Conservation (phyloP, 64 coral and sea anemone species). For the Pocillopora verrucosa region DNA sequence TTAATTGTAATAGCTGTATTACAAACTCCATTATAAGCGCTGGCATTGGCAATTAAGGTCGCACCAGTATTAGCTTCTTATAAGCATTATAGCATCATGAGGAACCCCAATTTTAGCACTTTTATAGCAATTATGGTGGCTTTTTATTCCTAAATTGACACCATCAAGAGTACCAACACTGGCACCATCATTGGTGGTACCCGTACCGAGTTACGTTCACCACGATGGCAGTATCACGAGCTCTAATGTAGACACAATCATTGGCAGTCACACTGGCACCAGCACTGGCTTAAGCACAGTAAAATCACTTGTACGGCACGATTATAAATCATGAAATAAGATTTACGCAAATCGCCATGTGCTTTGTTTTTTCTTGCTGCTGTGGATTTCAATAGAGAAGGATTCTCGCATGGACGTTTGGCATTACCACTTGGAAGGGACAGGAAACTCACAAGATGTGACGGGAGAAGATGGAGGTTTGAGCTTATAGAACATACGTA, state of each 20-base stretch:
- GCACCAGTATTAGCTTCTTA: too few species aligned
- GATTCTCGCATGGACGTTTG: conserved; percentile 20
- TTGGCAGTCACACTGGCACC: not conserved
- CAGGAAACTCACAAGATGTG: conserved; percentile 2
- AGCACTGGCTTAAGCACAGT: not conserved
- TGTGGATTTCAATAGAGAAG: conserved; percentile 5
- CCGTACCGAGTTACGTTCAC: too few species aligned
- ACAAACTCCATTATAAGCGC: too few species aligned
- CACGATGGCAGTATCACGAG: not conserved
- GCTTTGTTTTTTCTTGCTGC: not conserved
- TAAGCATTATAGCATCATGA: too few species aligned
- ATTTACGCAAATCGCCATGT: not conserved
- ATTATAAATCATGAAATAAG: not conserved
- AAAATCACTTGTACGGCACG: not conserved
- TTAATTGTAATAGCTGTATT: too few species aligned
- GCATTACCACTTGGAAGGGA: conserved; percentile 34
- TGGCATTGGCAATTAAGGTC: too few species aligned
- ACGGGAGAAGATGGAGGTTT: conserved; percentile 11
- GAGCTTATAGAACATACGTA: not conserved
- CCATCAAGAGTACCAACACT: not conserved
- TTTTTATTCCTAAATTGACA: not conserved
- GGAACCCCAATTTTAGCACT: not conserved
- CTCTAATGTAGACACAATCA: not conserved
- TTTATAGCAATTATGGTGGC: not conserved
- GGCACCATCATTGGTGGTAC: conserved; percentile 1